Conservation (phyloP, 2,797 vertebrate species). For the Lepus townsendii region DNA sequence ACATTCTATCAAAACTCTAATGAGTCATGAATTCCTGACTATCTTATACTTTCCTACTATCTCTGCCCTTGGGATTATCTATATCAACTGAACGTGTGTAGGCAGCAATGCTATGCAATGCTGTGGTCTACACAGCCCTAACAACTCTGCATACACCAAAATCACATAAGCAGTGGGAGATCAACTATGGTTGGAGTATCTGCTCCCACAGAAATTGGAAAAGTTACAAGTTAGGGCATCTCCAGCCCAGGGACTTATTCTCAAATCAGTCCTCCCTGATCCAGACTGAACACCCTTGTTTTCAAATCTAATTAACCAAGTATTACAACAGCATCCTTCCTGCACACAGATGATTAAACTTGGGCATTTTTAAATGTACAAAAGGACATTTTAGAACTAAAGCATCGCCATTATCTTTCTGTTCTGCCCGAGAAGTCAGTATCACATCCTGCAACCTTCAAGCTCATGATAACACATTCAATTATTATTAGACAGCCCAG, state of each 20-base stretch:
- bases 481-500: background rate
- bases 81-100: rapidly evolving
- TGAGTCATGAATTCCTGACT: background rate
- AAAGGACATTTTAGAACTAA: background rate
- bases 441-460: background rate
- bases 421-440: background rate
- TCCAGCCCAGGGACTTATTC: background rate
- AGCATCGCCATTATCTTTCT: background rate
- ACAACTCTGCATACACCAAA: no score
- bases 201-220: background rate
- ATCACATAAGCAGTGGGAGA: background rate
- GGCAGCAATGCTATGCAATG: background rate
- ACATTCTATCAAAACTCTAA: background rate
- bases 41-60: background rate
- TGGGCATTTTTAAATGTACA: constrained; percentile 6
- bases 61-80: background rate
- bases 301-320: constrained; percentile 43
- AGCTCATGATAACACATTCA: background rate
- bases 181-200: background rate
- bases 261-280: background rate
- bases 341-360: background rate
- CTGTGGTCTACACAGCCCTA: background rate
- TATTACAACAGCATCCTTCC: background rate
- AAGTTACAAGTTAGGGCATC: background rate
- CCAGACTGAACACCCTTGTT: background rate